phyloP scores from a whole-genome alignment of 2,888 invertebrate genomes.

The Ophion slaviceki region DNA sequence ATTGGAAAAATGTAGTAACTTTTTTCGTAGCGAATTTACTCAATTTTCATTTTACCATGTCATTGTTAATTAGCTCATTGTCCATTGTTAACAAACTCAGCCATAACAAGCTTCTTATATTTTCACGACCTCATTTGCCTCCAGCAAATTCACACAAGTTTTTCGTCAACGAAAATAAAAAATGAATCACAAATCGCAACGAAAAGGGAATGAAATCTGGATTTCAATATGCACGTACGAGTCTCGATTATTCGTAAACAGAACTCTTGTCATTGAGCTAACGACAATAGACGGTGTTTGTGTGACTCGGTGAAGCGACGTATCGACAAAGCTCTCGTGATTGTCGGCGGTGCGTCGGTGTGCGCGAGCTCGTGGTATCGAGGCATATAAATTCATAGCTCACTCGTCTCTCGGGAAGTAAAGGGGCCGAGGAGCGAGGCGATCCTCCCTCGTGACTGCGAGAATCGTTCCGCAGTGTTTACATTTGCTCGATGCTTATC shows the following conservation, averaged over 20 bases:
- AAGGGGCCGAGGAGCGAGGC: neutral
- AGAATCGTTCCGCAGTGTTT: slow-evolving; percentile 11
- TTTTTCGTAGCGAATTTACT: too few species aligned
- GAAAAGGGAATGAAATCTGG: neutral
- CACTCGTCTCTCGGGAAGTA: neutral
- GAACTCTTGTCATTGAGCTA: slow-evolving; percentile 50
- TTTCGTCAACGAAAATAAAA: neutral
- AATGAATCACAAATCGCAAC: neutral
- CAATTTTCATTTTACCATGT: too few species aligned
- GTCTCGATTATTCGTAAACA: slow-evolving; percentile 43
- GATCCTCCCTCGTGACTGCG: slow-evolving; percentile 18
- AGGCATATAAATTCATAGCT: neutral
- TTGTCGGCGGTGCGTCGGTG: neutral
- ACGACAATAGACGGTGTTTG: slow-evolving; percentile 46
- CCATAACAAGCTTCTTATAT: too few species aligned
- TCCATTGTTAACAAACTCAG: too few species aligned
- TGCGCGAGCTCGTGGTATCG: neutral
- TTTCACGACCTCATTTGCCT: too few species aligned
- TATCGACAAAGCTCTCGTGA: slow-evolving; percentile 14
- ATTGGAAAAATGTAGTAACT: neutral
- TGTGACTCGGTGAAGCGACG: neutral
- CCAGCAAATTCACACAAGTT: neutral
- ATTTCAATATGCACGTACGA: neutral
- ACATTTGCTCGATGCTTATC: slow-evolving; percentile 26
- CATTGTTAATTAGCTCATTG: too few species aligned